phyloP scores from a whole-genome alignment of 1,140 invertebrate species.

The Diorhabda carinulata region DNA sequence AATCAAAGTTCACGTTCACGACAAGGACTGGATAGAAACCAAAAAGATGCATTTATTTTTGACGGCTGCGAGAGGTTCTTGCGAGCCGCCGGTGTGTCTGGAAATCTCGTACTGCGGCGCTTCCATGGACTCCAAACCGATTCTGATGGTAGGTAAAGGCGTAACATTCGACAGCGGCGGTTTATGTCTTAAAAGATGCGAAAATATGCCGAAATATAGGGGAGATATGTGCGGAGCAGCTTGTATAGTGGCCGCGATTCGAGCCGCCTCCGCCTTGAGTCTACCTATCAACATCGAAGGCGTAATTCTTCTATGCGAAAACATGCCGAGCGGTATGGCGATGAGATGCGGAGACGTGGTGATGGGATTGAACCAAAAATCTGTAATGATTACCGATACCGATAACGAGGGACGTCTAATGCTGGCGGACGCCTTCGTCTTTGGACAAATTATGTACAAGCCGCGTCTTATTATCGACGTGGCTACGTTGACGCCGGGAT shows the following conservation, averaged over 20 bases:
- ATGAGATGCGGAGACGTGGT: slow-evolving; percentile 75
- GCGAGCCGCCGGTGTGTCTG: slow-evolving; percentile 67
- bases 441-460: slow-evolving; percentile 61
- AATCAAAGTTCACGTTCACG: slow-evolving; percentile 56
- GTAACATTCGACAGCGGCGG: slow-evolving; percentile 79
- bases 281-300: slow-evolving; percentile 67
- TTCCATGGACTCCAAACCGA: slow-evolving; percentile 45
- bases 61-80: slow-evolving; percentile 63
- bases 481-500: slow-evolving; percentile 59
- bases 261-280: slow-evolving; percentile 61
- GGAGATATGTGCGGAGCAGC: slow-evolving; percentile 83
- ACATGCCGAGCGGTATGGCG: slow-evolving; percentile 68
- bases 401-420: slow-evolving; percentile 76
- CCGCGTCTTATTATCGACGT: slow-evolving; percentile 64
- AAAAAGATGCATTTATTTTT: slow-evolving; percentile 71
- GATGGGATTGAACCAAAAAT: slow-evolving; percentile 70
- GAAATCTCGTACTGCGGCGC: slow-evolving; percentile 62
- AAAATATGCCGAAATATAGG: slow-evolving; percentile 68
- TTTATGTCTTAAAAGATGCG: slow-evolving; percentile 69
- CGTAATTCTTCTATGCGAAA: slow-evolving; percentile 69
- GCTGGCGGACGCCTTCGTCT: slow-evolving; percentile 72
- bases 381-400: slow-evolving; percentile 73
- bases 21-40: slow-evolving; percentile 64
- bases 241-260: slow-evolving; percentile 62
- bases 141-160: slow-evolving; percentile 64